Conservation (phyloP, 2,888 invertebrate genomes). For the Steinernema carpocapsae region DNA sequence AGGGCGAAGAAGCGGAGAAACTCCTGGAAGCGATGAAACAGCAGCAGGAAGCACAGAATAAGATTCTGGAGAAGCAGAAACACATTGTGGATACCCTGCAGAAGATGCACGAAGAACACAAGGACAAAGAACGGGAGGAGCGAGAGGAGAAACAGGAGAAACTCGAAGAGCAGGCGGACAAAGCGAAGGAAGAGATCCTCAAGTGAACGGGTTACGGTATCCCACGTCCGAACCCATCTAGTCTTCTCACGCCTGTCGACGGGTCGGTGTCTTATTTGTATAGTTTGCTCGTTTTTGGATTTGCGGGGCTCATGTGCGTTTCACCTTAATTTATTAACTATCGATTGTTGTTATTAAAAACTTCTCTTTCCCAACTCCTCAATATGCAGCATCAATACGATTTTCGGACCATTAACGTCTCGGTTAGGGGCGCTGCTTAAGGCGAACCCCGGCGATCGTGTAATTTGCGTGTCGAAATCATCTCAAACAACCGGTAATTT, state of each 20-base stretch:
- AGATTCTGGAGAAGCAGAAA: slow-evolving; percentile 42
- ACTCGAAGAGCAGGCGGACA: slow-evolving; percentile 30
- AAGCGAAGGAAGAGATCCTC: background rate
- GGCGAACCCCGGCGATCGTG: slow-evolving; percentile 2
- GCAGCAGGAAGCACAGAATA: background rate
- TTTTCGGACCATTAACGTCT: background rate
- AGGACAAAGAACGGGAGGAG: slow-evolving; percentile 38
- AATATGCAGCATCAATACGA: background rate
- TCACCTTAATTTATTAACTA: slow-evolving; percentile 27
- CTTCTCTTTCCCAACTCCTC: background rate
- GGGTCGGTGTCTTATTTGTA: slow-evolving; percentile 3
- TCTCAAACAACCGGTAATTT: slow-evolving; percentile 31
- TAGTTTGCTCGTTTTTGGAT: background rate
- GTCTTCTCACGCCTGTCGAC: background rate
- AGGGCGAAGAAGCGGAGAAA: slow-evolving; percentile 51
- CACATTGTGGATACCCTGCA: slow-evolving; percentile 54
- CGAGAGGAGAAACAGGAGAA: background rate
- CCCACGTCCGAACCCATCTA: background rate
- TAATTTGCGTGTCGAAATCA: slow-evolving; percentile 33
- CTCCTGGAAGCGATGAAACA: slow-evolving; percentile 10
- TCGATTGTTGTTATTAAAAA: slow-evolving; percentile 18
- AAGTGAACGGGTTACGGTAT: slow-evolving; percentile 11
- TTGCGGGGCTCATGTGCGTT: slow-evolving; percentile 5
- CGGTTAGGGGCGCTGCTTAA: background rate
- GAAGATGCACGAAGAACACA: slow-evolving; percentile 47